phyloP scores from a whole-genome alignment of 2,888 invertebrate genomes.

The Hypolimnas misippus region DNA sequence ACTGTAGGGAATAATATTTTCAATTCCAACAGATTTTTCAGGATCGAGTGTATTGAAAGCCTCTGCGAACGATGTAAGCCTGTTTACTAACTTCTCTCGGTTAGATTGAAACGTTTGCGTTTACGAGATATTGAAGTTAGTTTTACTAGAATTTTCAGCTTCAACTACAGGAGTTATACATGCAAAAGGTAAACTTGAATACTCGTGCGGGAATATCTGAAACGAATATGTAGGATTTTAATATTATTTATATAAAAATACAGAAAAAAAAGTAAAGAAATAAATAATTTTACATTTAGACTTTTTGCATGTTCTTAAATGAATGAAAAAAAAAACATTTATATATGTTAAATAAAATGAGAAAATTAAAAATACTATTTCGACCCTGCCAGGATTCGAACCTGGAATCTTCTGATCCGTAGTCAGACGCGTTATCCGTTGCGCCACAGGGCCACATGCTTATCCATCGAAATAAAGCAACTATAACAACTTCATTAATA shows the following conservation, averaged over 20 bases:
- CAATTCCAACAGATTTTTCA: background rate
- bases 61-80: slow-evolving; percentile 1
- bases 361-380: slow-evolving; percentile 8
- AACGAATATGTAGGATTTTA: too few relatives aligned
- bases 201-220: too few relatives aligned
- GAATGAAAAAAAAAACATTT: too few relatives aligned
- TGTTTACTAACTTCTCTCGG: background rate
- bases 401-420: slow-evolving; percentile 88
- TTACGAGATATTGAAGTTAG: slow-evolving; percentile 1
- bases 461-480: background rate
- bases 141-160: background rate
- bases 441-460: slow-evolving; percentile 83
- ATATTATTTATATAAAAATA: too few relatives aligned
- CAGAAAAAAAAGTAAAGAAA: too few relatives aligned
- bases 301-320: too few relatives aligned
- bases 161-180: background rate
- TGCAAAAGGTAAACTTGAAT: too few relatives aligned
- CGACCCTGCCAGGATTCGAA: slow-evolving; percentile 87
- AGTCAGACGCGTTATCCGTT: slow-evolving; percentile 89
- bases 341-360: too few relatives aligned
- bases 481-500: background rate
- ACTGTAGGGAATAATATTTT: too few relatives aligned
- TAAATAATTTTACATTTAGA: too few relatives aligned
- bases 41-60: background rate
- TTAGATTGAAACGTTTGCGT: background rate